Percentiles rank a stretch among this genome's conserved stretches.
phyloP scores from a whole-genome alignment of 2,113 vertebrate genomes.

The Ciconia maguari region DNA sequence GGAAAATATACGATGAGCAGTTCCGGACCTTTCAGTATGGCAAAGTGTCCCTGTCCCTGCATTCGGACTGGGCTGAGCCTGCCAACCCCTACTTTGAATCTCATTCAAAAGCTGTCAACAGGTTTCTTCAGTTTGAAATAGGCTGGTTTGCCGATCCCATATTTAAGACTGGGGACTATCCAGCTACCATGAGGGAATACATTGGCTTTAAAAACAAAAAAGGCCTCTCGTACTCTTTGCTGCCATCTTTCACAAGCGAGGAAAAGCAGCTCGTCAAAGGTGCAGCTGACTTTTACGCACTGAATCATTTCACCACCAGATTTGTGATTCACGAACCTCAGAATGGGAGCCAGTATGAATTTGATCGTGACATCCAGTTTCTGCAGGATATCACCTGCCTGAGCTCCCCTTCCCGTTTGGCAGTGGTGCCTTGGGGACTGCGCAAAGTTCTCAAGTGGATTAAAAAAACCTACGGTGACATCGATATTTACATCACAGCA shows the following conservation, averaged over 20 bases:
- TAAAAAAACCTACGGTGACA: slow-evolving; percentile 77
- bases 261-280: slow-evolving; percentile 82
- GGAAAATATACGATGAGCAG: slow-evolving; percentile 80
- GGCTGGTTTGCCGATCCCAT: slow-evolving; percentile 90
- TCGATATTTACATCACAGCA: slow-evolving; percentile 86
- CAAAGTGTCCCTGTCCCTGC: slow-evolving; percentile 85
- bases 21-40: slow-evolving; percentile 73
- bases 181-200: slow-evolving; percentile 78
- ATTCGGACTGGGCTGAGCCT: slow-evolving; percentile 91
- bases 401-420: slow-evolving; percentile 77
- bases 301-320: slow-evolving; percentile 95
- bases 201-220: slow-evolving; percentile 65
- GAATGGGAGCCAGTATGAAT: slow-evolving; percentile 61
- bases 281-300: slow-evolving; percentile 85
- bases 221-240: slow-evolving; percentile 63
- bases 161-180: slow-evolving; percentile 82
- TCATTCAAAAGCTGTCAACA: slow-evolving; percentile 78
- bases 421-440: slow-evolving; percentile 86
- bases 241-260: slow-evolving; percentile 78
- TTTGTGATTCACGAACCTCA: slow-evolving; percentile 77
- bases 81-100: slow-evolving; percentile 86
- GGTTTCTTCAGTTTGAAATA: slow-evolving; percentile 89
- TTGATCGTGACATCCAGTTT: slow-evolving; percentile 76
- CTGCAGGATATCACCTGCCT: slow-evolving; percentile 86
- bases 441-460: slow-evolving; percentile 87